Evolutionary conservation across 1,140 invertebrate species (phyloP), one percentile per base, ranked within the genome.

Genomic region (Charaxes varanes): DNA sequence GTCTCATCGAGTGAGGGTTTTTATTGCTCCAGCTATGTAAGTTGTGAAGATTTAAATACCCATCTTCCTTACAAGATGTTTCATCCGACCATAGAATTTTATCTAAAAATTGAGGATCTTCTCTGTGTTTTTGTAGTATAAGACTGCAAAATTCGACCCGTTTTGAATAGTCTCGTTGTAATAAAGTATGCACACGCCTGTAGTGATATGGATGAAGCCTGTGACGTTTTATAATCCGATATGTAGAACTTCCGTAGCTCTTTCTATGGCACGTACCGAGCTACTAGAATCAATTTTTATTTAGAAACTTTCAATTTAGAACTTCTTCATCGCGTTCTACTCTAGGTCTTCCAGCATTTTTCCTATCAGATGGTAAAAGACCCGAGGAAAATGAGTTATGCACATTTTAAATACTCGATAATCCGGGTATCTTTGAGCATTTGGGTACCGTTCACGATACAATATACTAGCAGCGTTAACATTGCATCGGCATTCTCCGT

Each of bases 11-110:
- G 53, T 70, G 46, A 24, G 69, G 67, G 57, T 84, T 85, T 53
- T 69, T 63, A 14, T 51, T 44, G 11, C 62, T 52, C 64, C 71
- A 84, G 16, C 53, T 34, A 34, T 85, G 69, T 26, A 61, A 41
- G 41, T 84, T 84, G 32, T 80, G 76, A 7, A 66, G 43, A 42
- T 84, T 79, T 13, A 67, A 50, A 27, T 66, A 51, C 4, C 65
- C 65, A 31, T 55, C 48, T 44, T 53, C 60, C 48, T 53, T 60
- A 56, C 64, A 78, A 6, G 36, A 58, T 6, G 63, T 54, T 33
- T 80, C 69, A 49, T 80, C 70, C 2, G 61, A 56, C 52, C 64
- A 77, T 11, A 80, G 51, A 40, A 65, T 41, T 45, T 56, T 66
- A 5, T 58, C 36, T 1, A 73, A 58, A 37, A 71, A 70, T 22